phyloP scores from a whole-genome alignment of 2,113 vertebrate species.

The Cottus gobio region DNA sequence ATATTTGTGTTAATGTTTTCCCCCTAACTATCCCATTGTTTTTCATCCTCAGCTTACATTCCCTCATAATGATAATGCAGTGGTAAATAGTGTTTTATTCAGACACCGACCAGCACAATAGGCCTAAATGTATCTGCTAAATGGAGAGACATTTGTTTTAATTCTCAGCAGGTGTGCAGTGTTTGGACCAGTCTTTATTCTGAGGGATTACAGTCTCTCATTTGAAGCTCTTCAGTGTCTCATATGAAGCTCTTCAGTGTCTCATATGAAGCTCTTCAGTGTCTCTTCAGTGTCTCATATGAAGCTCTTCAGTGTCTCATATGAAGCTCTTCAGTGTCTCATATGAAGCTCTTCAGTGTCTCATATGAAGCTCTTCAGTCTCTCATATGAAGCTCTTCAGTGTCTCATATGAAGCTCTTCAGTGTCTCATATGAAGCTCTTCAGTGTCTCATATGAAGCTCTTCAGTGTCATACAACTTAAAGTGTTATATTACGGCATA shows the following conservation, averaged over 20 bases:
- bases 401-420: neutral
- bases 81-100: conserved; percentile 65
- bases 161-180: conserved; percentile 70
- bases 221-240: neutral
- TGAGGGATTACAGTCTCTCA: neutral
- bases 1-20: conserved; percentile 62
- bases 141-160: conserved; percentile 55
- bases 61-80: conserved; percentile 65
- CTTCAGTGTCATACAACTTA: no score
- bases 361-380: neutral
- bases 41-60: conserved; percentile 51
- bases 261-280: no score
- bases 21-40: conserved; percentile 52
- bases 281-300: no score
- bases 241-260: no score
- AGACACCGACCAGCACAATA: conserved; percentile 48
- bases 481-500: neutral
- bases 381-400: neutral
- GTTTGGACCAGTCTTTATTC: conserved; percentile 18
- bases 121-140: conserved; percentile 62
- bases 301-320: neutral
- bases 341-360: neutral
- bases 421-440: neutral
- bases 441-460: neutral
- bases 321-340: neutral